Percentiles rank a stretch among this genome's conserved stretches.
Evolutionary conservation across 1,140 invertebrate genomes (phyloP).

Genomic region (Trichonephila clavata): DNA sequence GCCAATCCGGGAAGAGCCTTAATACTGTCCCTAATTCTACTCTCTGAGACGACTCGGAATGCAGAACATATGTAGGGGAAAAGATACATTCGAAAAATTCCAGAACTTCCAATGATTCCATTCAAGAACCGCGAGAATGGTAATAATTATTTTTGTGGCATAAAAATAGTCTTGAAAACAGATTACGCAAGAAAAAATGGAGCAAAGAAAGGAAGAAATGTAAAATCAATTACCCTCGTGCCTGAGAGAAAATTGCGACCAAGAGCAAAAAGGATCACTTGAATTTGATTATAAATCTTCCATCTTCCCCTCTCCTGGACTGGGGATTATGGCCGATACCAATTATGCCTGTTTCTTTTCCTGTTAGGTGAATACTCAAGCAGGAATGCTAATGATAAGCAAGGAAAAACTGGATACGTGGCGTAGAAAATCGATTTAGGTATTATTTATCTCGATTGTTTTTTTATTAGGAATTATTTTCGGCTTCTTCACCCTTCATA

Average conservation of each 20-base stretch:
- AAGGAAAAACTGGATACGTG: background rate
- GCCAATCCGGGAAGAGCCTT: background rate
- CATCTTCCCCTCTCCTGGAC: conserved; percentile 6
- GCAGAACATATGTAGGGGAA: background rate
- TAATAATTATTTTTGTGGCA: conserved; percentile 47
- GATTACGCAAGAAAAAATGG: conserved; percentile 12
- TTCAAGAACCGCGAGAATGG: conserved; percentile 23
- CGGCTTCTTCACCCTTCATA: conserved; percentile 8
- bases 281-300: conserved; percentile 69
- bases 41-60: background rate
- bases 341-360: conserved; percentile 51
- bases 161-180: conserved; percentile 59
- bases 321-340: conserved; percentile 38
- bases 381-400: conserved; percentile 53
- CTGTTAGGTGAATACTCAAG: background rate
- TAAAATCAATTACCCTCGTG: conserved; percentile 47
- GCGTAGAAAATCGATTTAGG: conserved; percentile 11
- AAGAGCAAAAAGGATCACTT: background rate
- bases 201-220: background rate
- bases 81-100: background rate
- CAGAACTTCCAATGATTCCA: background rate
- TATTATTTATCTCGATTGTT: conserved; percentile 25
- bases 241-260: conserved; percentile 29
- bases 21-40: background rate
- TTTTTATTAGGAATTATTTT: background rate